These are phyloP conservation scores for Dynastes hyllus DNA, from an alignment of 2,888 invertebrate species.

Conservation along the genomic window DNA sequence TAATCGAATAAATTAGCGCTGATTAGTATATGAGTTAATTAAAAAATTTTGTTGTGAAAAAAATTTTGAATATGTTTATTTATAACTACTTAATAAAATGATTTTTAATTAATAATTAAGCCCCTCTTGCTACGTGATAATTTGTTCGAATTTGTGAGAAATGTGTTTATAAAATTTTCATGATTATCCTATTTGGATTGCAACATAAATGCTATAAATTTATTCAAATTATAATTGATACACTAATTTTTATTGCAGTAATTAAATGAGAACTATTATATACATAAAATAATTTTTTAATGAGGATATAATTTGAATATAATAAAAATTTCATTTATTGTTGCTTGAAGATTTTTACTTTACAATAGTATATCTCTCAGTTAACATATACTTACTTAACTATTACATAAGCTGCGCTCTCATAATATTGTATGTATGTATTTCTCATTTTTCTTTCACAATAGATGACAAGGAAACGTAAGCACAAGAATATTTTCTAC, in stretches of 20 bases:
- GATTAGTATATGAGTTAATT: too few relatives aligned
- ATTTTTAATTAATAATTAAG: too few relatives aligned
- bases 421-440: not conserved
- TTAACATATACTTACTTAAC: constrained; percentile 2
- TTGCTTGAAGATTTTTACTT: not conserved
- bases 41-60: too few relatives aligned
- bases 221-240: not conserved
- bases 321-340: constrained; percentile 25
- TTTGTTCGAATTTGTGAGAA: too few relatives aligned
- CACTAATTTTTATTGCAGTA: constrained; percentile 1
- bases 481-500: too few relatives aligned
- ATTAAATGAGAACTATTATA: constrained; percentile 28
- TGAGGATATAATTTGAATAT: constrained; percentile 27
- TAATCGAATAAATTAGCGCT: too few relatives aligned
- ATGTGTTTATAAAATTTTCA: too few relatives aligned
- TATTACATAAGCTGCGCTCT: constrained; percentile 17
- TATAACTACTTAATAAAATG: too few relatives aligned
- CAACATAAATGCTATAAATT: too few relatives aligned
- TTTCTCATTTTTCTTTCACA: not conserved
- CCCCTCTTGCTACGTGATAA: too few relatives aligned
- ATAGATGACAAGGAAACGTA: not conserved
- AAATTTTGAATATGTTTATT: too few relatives aligned
- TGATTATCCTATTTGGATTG: too few relatives aligned
- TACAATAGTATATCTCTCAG: not conserved
- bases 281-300: not conserved